A percentile compares a stretch with the other conserved stretches of the same genome.
Conservation (phyloP, 2,888 invertebrate genomes). For the Rhingia rostrata region DNA sequence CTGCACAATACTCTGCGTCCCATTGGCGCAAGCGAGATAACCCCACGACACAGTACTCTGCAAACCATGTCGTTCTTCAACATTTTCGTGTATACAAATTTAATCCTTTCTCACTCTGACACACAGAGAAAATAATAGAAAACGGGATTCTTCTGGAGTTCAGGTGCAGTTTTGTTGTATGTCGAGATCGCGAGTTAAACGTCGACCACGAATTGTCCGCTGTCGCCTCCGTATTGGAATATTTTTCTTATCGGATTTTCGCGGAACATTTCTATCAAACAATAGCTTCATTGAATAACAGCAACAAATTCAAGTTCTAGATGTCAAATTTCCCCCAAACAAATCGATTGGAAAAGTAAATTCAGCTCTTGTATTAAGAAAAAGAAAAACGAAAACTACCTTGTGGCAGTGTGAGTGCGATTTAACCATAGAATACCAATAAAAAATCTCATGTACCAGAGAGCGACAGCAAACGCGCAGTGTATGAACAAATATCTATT, state of each 20-base stretch:
- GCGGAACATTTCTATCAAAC: not conserved
- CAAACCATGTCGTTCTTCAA: not conserved
- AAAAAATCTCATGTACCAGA: conserved; percentile 32
- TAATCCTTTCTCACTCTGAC: conserved; percentile 20
- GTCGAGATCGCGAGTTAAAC: conserved; percentile 24
- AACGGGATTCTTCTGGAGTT: conserved; percentile 66
- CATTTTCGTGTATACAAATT: not conserved
- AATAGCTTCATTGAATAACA: conserved; percentile 3
- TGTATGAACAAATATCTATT: conserved; percentile 1
- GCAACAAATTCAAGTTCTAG: not conserved
- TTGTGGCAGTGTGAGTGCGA: conserved; percentile 18
- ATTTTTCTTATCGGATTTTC: conserved; percentile 14
- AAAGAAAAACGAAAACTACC: conserved; percentile 3
- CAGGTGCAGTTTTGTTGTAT: conserved; percentile 62
- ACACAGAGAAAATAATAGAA: conserved; percentile 24
- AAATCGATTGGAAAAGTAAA: conserved; percentile 53
- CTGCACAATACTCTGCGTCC: conserved; percentile 31
- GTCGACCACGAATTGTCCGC: not conserved
- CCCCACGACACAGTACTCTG: no score
- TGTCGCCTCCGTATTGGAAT: conserved; percentile 2
- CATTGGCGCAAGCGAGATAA: conserved; percentile 12
- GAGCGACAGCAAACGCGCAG: not conserved
- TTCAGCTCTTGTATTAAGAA: not conserved
- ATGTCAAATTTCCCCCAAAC: not conserved
- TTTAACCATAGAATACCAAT: conserved; percentile 20